phyloP scores from a whole-genome alignment of 2,888 invertebrate genomes.

The Falcaria lacertinaria region DNA sequence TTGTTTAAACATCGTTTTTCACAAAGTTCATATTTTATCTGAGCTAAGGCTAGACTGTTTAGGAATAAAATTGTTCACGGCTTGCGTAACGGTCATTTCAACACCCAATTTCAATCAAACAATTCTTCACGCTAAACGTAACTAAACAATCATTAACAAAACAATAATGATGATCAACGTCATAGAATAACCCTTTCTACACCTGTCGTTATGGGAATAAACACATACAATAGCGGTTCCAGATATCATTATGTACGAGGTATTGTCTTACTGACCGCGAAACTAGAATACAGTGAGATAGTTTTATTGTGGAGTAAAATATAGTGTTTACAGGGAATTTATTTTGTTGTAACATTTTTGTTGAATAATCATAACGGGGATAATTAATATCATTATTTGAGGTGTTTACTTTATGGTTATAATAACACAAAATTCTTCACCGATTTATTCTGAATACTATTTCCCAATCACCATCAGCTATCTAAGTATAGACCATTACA shows the following conservation, averaged over 20 bases:
- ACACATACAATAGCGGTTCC: neutral
- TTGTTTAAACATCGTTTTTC: too few relatives aligned
- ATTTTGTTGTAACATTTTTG: neutral
- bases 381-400: too few relatives aligned
- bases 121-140: neutral
- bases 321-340: neutral
- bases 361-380: too few relatives aligned
- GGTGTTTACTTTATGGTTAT: too few relatives aligned
- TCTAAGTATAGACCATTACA: too few relatives aligned
- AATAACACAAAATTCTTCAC: too few relatives aligned
- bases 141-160: neutral
- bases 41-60: too few relatives aligned
- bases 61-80: too few relatives aligned
- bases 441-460: too few relatives aligned
- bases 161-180: neutral
- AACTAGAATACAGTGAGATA: too few relatives aligned
- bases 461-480: too few relatives aligned
- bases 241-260: neutral
- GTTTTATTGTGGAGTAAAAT: neutral
- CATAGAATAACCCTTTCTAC: constrained; percentile 1
- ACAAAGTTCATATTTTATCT: too few relatives aligned
- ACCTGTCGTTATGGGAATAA: constrained; percentile 7
- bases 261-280: neutral
- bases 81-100: neutral
- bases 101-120: neutral